Conservation (phyloP, 2,888 invertebrate species). For the Pteria penguin region DNA sequence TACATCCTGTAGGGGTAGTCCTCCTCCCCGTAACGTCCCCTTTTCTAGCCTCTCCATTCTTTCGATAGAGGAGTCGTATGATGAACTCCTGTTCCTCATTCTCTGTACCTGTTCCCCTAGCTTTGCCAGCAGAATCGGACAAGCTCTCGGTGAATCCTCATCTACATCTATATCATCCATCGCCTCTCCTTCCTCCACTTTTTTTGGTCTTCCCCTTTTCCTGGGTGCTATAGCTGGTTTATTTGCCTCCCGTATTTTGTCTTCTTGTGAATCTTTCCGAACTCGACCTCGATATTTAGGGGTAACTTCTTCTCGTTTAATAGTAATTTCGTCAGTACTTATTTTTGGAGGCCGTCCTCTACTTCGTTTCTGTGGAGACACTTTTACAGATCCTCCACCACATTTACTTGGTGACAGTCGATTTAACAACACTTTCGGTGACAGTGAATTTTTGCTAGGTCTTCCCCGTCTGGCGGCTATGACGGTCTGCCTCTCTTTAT, state of each 20-base stretch:
- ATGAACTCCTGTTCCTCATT: not conserved
- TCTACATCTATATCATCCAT: not conserved
- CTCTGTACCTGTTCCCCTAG: not conserved
- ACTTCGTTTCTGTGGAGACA: constrained; percentile 32
- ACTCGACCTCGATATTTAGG: not conserved
- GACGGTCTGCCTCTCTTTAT: constrained; percentile 48
- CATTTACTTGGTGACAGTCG: not conserved
- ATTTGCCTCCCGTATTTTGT: not conserved
- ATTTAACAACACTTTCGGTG: constrained; percentile 12
- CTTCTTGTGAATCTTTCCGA: not conserved
- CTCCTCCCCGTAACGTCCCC: not conserved
- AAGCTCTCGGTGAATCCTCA: not conserved
- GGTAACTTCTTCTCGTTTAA: not conserved
- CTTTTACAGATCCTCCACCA: not conserved
- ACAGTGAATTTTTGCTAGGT: constrained; percentile 3
- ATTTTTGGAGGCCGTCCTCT: constrained; percentile 42
- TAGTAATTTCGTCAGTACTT: not conserved
- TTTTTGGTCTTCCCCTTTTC: not conserved
- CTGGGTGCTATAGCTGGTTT: not conserved
- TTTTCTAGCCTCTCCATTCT: not conserved
- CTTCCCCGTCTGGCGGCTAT: constrained; percentile 30
- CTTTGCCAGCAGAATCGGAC: not conserved
- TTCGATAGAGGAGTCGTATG: not conserved
- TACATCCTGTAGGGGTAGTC: not conserved
- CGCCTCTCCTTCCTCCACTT: not conserved